Evolutionary conservation across 1,140 invertebrate species (phyloP), one percentile per base, ranked within the genome.

Genomic region (Neelides sp.): DNA sequence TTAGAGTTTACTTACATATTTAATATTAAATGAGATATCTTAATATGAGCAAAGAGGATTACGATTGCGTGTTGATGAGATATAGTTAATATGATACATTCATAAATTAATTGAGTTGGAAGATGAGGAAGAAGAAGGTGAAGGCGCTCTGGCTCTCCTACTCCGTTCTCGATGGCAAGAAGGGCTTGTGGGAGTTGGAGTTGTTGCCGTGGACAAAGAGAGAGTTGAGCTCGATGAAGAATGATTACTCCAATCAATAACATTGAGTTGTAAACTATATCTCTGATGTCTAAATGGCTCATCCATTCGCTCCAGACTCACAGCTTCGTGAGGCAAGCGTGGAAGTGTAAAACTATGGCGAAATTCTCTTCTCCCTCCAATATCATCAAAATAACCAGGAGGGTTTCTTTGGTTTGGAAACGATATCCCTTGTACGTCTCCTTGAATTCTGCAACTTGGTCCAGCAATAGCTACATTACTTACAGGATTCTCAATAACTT

Each of bases 161-260:
- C n/a, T n/a, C n/a, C n/a, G n/a, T n/a, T n/a, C n/a, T n/a, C n/a
- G n/a, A n/a, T n/a, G n/a, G n/a, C n/a, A n/a, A n/a, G n/a, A n/a
- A n/a, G n/a, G n/a, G n/a, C 40, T 24, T 17, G 22, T 17, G 27
- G 45, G 26, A 36, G 26, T 36, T 5, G 55, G 50, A 28, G 43
- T 53, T 20, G 53, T 57, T 22, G 51, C 50, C 15, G 50, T 52
- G 12, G 46, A 50, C 3, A 57, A 37, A 19, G 54, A 57, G 42
- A 59, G 28, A 19, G 58, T 56, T 2, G 58, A 60, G 22, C 54
- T 57, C 3, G 58, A 60, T n/a, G 54, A 51, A n/a, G n/a, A n/a
- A n/a, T n/a, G n/a, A n/a, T n/a, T n/a, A 35, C 42, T 54, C 51
- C 51, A 60, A 34, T 54, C 54, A 1, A 36, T 47, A 13, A 54